Conservation (phyloP, 2,113 vertebrate species). For the Pholis gunnellus region DNA sequence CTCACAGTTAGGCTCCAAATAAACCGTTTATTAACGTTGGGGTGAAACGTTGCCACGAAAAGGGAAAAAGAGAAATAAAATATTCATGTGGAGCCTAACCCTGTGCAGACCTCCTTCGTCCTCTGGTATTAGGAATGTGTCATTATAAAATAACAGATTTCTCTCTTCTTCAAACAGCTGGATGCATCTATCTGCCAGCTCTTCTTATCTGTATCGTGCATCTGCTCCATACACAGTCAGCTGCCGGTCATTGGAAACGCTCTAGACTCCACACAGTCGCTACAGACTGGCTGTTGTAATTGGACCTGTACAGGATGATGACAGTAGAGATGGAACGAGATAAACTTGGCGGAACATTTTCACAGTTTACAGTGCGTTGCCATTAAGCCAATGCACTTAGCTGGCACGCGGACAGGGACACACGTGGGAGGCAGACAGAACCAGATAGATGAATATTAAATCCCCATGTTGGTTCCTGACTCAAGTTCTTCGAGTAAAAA, state of each 20-base stretch:
- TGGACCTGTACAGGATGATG: slow-evolving; percentile 59
- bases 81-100: background rate
- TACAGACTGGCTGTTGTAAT: slow-evolving; percentile 64
- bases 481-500: background rate
- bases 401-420: slow-evolving; percentile 40
- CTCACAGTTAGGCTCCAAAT: background rate
- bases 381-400: slow-evolving; percentile 48
- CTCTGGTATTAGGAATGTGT: slow-evolving; percentile 46
- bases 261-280: slow-evolving; percentile 24
- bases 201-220: slow-evolving; percentile 50
- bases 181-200: slow-evolving; percentile 52
- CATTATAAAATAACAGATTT: slow-evolving; percentile 60
- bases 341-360: slow-evolving; percentile 59
- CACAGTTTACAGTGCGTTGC: slow-evolving; percentile 53
- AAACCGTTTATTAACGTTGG: background rate
- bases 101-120: background rate
- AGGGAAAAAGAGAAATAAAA: background rate
- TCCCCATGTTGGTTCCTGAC: slow-evolving; percentile 7
- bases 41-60: background rate
- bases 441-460: slow-evolving; percentile 38
- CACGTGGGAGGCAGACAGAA: slow-evolving; percentile 30
- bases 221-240: slow-evolving; percentile 55
- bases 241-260: slow-evolving; percentile 61
- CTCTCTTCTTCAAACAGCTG: slow-evolving; percentile 67
- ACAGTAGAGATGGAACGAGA: slow-evolving; percentile 54